These are phyloP conservation scores for Kryptolebias marmoratus DNA, from an alignment of 2,113 vertebrate species.

Conservation along the genomic window DNA sequence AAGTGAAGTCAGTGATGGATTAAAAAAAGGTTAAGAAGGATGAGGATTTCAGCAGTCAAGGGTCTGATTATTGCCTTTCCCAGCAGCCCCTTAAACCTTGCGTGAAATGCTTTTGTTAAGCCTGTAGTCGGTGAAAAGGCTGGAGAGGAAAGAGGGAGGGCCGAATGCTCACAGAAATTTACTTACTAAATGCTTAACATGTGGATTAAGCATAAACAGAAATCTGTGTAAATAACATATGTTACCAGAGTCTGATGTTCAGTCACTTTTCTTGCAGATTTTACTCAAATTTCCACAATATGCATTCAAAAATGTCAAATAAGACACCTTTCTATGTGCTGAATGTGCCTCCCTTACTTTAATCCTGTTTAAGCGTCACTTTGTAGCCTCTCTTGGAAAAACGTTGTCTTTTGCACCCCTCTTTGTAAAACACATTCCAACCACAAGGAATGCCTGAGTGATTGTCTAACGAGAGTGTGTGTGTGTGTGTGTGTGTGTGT, in stretches of 20 bases:
- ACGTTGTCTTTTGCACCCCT: slow-evolving; percentile 55
- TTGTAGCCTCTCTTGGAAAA: slow-evolving; percentile 15
- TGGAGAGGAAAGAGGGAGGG: background rate
- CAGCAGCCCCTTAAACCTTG: background rate
- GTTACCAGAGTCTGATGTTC: too few relatives aligned
- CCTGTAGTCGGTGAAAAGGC: background rate
- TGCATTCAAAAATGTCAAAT: background rate
- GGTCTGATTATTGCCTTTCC: background rate
- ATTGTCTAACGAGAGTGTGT: slow-evolving; percentile 50
- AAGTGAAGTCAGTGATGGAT: slow-evolving; percentile 3
- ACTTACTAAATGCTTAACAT: background rate
- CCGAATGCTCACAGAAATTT: background rate
- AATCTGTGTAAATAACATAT: background rate
- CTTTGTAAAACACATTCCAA: slow-evolving; percentile 67
- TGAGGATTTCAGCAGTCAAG: slow-evolving; percentile 10
- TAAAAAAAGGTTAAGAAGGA: background rate
- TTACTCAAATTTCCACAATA: background rate
- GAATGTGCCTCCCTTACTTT: background rate
- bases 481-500: slow-evolving; percentile 44
- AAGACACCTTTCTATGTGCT: background rate
- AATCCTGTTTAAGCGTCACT: background rate
- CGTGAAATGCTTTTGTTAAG: slow-evolving; percentile 7
- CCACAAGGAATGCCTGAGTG: slow-evolving; percentile 58
- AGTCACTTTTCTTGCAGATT: background rate
- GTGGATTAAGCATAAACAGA: too few relatives aligned